phyloP scores from a whole-genome alignment of 2,888 invertebrate genomes.

The Caprella mutica region DNA sequence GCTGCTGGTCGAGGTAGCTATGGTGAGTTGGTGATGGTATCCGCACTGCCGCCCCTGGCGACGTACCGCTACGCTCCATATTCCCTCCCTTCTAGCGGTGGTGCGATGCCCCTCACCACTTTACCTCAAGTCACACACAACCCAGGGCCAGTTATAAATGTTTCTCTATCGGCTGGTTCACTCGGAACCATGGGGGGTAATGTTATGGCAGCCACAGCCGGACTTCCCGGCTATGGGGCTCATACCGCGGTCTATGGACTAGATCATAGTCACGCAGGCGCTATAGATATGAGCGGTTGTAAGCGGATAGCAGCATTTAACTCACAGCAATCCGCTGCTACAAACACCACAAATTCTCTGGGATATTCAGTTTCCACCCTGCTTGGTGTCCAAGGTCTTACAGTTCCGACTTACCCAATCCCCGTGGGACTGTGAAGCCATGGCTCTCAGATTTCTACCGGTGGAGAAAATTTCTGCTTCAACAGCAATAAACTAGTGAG shows the following conservation, averaged over 20 bases:
- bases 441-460: too few species aligned
- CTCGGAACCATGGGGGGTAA: conserved; percentile 24
- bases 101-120: conserved; percentile 90
- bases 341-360: conserved; percentile 32
- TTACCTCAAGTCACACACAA: conserved; percentile 58
- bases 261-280: conserved; percentile 26
- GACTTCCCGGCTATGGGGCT: conserved; percentile 32
- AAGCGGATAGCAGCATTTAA: conserved; percentile 29
- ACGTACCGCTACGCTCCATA: conserved; percentile 53
- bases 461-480: too few species aligned
- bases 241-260: conserved; percentile 31
- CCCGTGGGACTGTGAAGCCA: conserved; percentile 33
- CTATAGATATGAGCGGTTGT: conserved; percentile 32
- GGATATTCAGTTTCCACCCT: conserved; percentile 34
- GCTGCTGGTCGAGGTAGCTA: conserved; percentile 82
- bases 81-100: conserved; percentile 53
- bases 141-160: conserved; percentile 2
- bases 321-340: conserved; percentile 26
- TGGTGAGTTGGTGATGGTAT: conserved; percentile 90
- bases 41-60: conserved; percentile 42
- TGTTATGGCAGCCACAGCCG: conserved; percentile 21
- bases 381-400: conserved; percentile 33
- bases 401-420: conserved; percentile 32
- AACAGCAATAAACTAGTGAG: background rate
- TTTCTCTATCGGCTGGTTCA: conserved; percentile 12